Conservation (phyloP, 37 sponge, comb jelly and placozoan species). For the Dysidea cf. avara region DNA sequence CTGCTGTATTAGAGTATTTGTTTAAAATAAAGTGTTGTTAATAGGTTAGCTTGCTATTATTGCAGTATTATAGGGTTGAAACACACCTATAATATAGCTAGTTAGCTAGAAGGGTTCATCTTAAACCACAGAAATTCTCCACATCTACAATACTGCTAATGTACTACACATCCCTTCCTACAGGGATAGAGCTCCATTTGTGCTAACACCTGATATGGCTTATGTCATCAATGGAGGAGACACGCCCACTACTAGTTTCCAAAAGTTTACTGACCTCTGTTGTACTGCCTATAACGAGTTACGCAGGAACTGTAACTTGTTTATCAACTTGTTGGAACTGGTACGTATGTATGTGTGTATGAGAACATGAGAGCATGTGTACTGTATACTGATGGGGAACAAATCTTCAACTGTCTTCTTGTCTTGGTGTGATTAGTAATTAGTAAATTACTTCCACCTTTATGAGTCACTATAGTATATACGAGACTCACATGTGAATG, state of each 20-base stretch:
- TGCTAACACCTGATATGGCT: constrained; percentile 94
- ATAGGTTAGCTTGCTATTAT: too few relatives aligned
- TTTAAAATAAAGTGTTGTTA: too few relatives aligned
- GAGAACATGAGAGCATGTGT: background rate
- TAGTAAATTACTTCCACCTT: too few relatives aligned
- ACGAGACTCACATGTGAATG: background rate
- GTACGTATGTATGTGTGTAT: constrained; percentile 37
- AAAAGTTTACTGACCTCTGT: constrained; percentile 82
- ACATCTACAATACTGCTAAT: too few relatives aligned
- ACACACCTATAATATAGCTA: too few relatives aligned
- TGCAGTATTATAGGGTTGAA: too few relatives aligned
- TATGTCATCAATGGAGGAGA: constrained; percentile 91
- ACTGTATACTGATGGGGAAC: background rate
- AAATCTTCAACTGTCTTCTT: background rate
- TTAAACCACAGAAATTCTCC: too few relatives aligned
- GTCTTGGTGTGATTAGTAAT: background rate
- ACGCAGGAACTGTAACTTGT: constrained; percentile 62
- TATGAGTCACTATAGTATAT: too few relatives aligned
- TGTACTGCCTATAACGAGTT: constrained; percentile 85
- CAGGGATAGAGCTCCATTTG: constrained; percentile 90
- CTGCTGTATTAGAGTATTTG: too few relatives aligned
- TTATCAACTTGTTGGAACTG: constrained; percentile 77
- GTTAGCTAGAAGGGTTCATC: too few relatives aligned
- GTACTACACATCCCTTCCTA: too few relatives aligned
- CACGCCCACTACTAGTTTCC: constrained; percentile 66